Base-by-base conservation (phyloP, 2,797 vertebrate species). In the Phalloptychus januarius region DNA sequence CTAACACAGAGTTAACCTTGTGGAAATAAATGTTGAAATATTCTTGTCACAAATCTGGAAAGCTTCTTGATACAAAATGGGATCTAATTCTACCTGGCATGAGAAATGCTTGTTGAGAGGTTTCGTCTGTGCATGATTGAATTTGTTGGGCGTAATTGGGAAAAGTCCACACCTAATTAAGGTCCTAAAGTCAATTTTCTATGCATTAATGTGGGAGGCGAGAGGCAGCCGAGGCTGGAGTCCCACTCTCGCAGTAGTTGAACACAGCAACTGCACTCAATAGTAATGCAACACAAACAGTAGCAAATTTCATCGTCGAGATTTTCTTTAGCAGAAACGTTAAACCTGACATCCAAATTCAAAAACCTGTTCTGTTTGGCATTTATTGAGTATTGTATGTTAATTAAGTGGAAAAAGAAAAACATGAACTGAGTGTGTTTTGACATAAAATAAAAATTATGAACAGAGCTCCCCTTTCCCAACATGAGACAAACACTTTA, bases 101-200 rank as follows among this genome's bases (percentile, higher is more conserved):
- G 42, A 70, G 25, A 44, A 70, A 42, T 44, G 12, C 71, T 84
- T 63, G 44, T 77, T 67, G 83, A 79, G 61, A 82, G 72, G 36
- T 74, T 63, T 42, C 44, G 40, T 77, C 40, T 70, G 46, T 81
- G 71, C 38, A 73, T 73, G 52, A 52, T 73, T 75, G 46, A 65
- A 7, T 74, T 2, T 69, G 61, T 56, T 54, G 36, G 50, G 48
- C 31, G 28, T 73, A 50, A 56, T 73, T 73, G 38, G 23, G 42
- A 73, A 73, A 73, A n/a, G 13, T 50, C 31, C 71, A 72, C 31
- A 54, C 23, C 72, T 50, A 54, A 54, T 73, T 56, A 73, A 40
- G 72, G 72, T 44, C 40, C 40, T 70, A 44, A 44, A 70, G 67
- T 42, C 67, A 70, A 70, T 70, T 70, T 70, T 70, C 67, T 70